phyloP scores from a whole-genome alignment of 2,888 invertebrate genomes.

The Nymphalis urticae region DNA sequence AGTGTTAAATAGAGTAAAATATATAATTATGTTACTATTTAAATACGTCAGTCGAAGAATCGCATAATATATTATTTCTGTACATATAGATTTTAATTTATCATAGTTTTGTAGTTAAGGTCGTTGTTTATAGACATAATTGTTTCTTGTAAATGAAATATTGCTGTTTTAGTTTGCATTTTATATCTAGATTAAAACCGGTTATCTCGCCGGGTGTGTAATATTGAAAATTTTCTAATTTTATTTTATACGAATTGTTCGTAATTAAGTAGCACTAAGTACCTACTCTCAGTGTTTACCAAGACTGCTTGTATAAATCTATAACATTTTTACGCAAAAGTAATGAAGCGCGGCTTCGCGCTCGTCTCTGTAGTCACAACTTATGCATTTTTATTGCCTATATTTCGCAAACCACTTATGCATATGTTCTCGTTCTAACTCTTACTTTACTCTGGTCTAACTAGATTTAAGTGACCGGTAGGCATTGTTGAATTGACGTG shows the following conservation, averaged over 20 bases:
- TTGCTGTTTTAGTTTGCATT: slow-evolving; percentile 81
- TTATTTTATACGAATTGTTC: slow-evolving; percentile 77
- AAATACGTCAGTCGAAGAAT: slow-evolving; percentile 74
- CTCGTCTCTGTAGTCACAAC: slow-evolving; percentile 75
- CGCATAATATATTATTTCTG: slow-evolving; percentile 80
- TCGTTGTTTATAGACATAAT: slow-evolving; percentile 75
- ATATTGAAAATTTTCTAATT: slow-evolving; percentile 66
- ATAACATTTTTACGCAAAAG: slow-evolving; percentile 75
- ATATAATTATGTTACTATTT: slow-evolving; percentile 78
- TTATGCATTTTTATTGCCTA: slow-evolving; percentile 79
- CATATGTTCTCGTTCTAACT: slow-evolving; percentile 56
- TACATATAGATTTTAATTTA: slow-evolving; percentile 75
- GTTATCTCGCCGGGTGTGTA: slow-evolving; percentile 69
- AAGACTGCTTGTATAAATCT: slow-evolving; percentile 81
- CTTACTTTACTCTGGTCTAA: slow-evolving; percentile 64
- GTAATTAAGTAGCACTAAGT: slow-evolving; percentile 76
- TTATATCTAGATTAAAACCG: slow-evolving; percentile 74
- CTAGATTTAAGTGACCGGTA: slow-evolving; percentile 56
- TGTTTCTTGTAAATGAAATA: slow-evolving; percentile 79
- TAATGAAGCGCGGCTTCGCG: slow-evolving; percentile 57
- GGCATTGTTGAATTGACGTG: slow-evolving; percentile 35
- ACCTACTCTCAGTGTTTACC: slow-evolving; percentile 80
- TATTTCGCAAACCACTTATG: slow-evolving; percentile 69
- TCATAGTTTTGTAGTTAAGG: slow-evolving; percentile 52
- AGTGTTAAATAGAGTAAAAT: slow-evolving; percentile 75